Evolutionary conservation across 1,140 invertebrate genomes (phyloP).

Genomic region (Lerema accius): DNA sequence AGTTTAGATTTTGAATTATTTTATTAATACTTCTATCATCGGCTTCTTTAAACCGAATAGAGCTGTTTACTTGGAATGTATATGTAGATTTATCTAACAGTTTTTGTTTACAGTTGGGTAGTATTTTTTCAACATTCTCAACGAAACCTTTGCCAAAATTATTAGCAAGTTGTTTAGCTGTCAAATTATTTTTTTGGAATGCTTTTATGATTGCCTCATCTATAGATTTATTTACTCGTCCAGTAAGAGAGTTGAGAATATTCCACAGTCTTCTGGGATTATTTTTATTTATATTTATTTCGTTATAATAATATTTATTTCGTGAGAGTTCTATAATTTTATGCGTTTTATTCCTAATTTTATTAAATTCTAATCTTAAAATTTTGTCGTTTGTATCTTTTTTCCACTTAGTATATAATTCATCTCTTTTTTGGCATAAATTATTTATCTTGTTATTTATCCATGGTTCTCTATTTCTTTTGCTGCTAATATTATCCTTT

Average conservation of each 20-base stretch:
- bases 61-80: not conserved
- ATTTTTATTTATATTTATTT: constrained; percentile 7
- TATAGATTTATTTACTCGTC: not conserved
- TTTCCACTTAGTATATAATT: not conserved
- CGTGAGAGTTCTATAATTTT: constrained; percentile 2
- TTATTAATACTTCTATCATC: not conserved
- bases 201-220: not conserved
- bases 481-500: not conserved
- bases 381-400: not conserved
- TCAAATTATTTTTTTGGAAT: not conserved
- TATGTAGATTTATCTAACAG: not conserved
- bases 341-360: constrained; percentile 16
- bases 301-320: constrained; percentile 15
- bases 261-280: constrained; percentile 7
- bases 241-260: constrained; percentile 6
- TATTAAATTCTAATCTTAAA: constrained; percentile 8
- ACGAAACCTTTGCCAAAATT: not conserved
- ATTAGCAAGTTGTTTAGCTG: constrained; percentile 2
- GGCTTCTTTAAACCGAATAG: constrained; percentile 1
- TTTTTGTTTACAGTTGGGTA: not conserved
- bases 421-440: not conserved
- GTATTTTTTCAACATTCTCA: constrained; percentile 4
- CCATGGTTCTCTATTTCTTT: not conserved
- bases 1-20: constrained; percentile 9
- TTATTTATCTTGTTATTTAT: not conserved